These are phyloP conservation scores for Peromyscus eremicus DNA, from an alignment of 2,797 vertebrate species.

Conservation along the genomic window DNA sequence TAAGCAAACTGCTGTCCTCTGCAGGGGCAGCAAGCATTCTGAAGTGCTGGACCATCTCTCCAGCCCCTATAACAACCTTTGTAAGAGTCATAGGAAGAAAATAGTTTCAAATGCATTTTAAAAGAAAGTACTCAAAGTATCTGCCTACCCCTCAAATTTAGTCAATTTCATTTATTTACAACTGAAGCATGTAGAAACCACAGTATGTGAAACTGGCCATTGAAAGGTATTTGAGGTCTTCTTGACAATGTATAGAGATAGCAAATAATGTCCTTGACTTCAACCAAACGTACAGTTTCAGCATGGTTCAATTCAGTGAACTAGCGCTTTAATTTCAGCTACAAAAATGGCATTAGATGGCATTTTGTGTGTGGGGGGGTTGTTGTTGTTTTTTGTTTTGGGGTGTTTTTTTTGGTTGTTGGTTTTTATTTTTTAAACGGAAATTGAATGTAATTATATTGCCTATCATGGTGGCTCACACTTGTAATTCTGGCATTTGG, in stretches of 20 bases:
- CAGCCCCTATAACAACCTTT: not conserved
- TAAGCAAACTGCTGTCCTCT: not conserved
- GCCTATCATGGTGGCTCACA: not conserved
- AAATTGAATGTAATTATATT: not conserved
- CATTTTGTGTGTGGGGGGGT: too few species aligned
- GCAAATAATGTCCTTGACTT: not conserved
- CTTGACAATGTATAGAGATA: not conserved
- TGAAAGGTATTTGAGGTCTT: not conserved
- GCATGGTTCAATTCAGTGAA: not conserved
- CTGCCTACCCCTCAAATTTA: not conserved
- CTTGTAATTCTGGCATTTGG: not conserved
- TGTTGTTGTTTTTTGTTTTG: too few species aligned
- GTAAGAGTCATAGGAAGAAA: not conserved
- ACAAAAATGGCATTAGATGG: conserved; percentile 26
- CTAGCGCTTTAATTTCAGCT: not conserved
- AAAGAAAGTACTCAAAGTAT: not conserved
- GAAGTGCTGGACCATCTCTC: not conserved
- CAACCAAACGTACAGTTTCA: conserved; percentile 52
- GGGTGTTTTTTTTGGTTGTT: not conserved
- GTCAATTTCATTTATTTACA: not conserved
- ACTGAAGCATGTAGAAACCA: not conserved
- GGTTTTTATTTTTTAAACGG: not conserved
- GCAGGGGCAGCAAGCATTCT: not conserved
- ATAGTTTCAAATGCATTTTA: conserved; percentile 15
- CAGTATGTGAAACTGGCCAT: conserved; percentile 7